Evolutionary conservation across 2,113 vertebrate genomes (phyloP), one percentile per base, ranked within the genome.

Genomic region (Cettia cetti): DNA sequence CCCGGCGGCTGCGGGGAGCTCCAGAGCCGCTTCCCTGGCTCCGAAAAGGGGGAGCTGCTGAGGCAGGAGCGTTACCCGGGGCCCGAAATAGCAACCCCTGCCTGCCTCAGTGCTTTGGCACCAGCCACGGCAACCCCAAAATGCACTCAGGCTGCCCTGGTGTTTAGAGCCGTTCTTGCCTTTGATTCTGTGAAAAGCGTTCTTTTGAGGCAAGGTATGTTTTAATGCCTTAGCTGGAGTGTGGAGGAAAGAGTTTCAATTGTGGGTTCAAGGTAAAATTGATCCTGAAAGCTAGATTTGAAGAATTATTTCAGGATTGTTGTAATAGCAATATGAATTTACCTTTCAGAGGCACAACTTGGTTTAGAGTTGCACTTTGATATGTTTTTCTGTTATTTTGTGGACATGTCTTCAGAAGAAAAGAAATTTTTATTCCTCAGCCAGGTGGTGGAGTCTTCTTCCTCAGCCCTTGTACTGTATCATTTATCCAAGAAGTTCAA

Each of bases 1-100:
- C 95, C 90, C 74, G 87, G 94, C 47, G 40, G 66, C 90, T 71
- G 90, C 15, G 75, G 77, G 30, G 74, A 49, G 92, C 90, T 81
- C 82, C 21, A 11, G 64, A 94, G 92, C 89, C 35, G 44, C 70
- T 82, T 82, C 66, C 82, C 60, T 1, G 84, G 40, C 75, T 49
- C 69, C 18, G 26, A 37, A 24, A 22, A 56, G 75, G 86, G 60
- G 28, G 56, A 94, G 82, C 75, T 50, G 65, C 68, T n/a, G 80
- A 57, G 70, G 87, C 75, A 45, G 74, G 19, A 83, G 75, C 85
- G 9, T n/a, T 72, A 31, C 79, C 89, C 79, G 1, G 78, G 54
- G 64, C 79, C 78, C 80, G 33, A 60, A 94, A 92, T 37, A 89
- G 82, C 75, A 90, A 3, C 40, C 52, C 68, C 68, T 60, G 81